Conservation (phyloP, 1,140 invertebrate genomes). For the Lepidurus couesii region DNA sequence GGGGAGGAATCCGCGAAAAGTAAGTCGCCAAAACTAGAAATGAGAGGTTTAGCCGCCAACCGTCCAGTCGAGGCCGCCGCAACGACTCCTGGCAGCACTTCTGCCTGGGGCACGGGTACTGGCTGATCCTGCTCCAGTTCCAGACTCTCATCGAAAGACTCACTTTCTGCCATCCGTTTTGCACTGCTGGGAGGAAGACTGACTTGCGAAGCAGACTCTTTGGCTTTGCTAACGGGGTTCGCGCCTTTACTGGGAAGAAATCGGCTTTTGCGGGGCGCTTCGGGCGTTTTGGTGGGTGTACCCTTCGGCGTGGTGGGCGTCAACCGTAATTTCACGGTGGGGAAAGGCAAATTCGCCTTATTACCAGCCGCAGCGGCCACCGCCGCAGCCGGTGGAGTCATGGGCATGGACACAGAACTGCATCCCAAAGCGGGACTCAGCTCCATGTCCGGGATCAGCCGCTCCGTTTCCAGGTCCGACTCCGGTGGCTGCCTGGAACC, state of each 20-base stretch:
- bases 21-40: conserved; percentile 38
- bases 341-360: conserved; percentile 34
- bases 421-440: conserved; percentile 31
- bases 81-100: background rate
- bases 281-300: conserved; percentile 34
- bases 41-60: conserved; percentile 29
- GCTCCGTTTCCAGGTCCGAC: conserved; percentile 66
- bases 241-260: conserved; percentile 8
- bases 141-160: background rate
- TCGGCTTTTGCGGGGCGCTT: background rate
- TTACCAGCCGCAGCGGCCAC: conserved; percentile 32
- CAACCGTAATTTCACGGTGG: conserved; percentile 36
- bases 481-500: conserved; percentile 34
- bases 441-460: conserved; percentile 58
- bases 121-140: background rate
- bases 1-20: conserved; percentile 50
- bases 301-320: conserved; percentile 37
- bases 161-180: conserved; percentile 17
- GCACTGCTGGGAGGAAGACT: background rate
- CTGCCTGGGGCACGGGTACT: background rate
- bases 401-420: conserved; percentile 25
- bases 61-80: conserved; percentile 23
- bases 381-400: conserved; percentile 29
- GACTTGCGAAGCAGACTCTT: background rate
- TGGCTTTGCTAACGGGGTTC: conserved; percentile 20